Evolutionary conservation across 2,888 invertebrate species (phyloP), one percentile per base, ranked within the genome.

Genomic region (Byasa hedistus): DNA sequence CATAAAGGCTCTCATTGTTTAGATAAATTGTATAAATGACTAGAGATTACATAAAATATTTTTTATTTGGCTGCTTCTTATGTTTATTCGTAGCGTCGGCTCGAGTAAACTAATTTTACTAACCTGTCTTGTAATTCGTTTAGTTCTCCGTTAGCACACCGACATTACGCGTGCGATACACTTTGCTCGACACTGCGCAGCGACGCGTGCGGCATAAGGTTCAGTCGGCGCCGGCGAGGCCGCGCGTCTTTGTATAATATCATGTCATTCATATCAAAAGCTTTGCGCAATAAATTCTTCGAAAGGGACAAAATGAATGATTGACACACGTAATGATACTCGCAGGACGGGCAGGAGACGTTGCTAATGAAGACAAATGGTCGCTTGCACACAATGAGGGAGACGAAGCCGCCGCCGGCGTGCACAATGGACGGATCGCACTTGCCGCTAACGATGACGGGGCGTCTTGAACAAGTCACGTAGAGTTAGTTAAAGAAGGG

Each of bases 121-220:
- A 68, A 86, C 87, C 86, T 86, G 87, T 86, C 75, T 79, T 77
- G 77, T 86, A 88, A 88, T 88, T 88, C 88, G 88, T 87, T 87
- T 75, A 78, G 84, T 86, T 85, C 77, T 72, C 71, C 66, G 64
- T 69, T 68, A 62, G 52, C 27, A 73, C 57, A 10, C 7, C 32
- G 32, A 1, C 10, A 32, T 10, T n/a, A n/a, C n/a, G n/a, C n/a
- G n/a, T n/a, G n/a, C n/a, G n/a, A n/a, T n/a, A n/a, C n/a, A n/a
- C n/a, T n/a, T n/a, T n/a, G n/a, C n/a, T n/a, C 23, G 59, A 64
- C 24, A 36, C 32, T 44, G 10, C 56, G 27, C 12, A 59, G 15
- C 39, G 39, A 39, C 39, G 39, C 39, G 8, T n/a, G n/a, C n/a
- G n/a, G 19, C 44, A 48, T 48, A 51, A 61, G 61, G 60, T 48